phyloP scores from a whole-genome alignment of 2,797 vertebrate genomes.

The Eleutherodactylus coqui region DNA sequence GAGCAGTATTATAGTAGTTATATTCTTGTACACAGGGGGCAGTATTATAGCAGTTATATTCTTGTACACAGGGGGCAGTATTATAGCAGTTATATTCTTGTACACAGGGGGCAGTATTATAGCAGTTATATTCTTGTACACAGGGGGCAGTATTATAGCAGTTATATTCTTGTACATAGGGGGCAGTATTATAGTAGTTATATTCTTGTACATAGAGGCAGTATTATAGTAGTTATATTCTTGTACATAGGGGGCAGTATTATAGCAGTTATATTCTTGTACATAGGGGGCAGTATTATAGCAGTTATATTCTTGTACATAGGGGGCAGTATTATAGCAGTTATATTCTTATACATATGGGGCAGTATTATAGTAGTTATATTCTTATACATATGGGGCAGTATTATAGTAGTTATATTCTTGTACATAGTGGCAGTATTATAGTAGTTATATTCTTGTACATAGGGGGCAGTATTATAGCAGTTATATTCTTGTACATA shows the following conservation, averaged over 20 bases:
- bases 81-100: conserved; percentile 4
- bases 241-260: neutral
- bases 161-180: conserved; percentile 3
- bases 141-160: neutral
- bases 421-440: conserved; percentile 8
- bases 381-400: neutral
- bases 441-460: conserved; percentile 24
- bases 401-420: conserved; percentile 23
- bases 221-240: conserved; percentile 6
- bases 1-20: conserved; percentile 11
- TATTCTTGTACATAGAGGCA: neutral
- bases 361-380: conserved; percentile 12
- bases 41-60: conserved; percentile 19
- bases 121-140: conserved; percentile 16
- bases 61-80: neutral
- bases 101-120: neutral
- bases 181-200: neutral
- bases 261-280: conserved; percentile 6
- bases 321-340: too few relatives aligned
- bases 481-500: conserved; percentile 5
- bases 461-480: conserved; percentile 2
- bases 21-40: conserved; percentile 3
- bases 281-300: neutral
- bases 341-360: neutral
- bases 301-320: too few relatives aligned